A percentile compares a stretch with the other conserved stretches of the same genome.
These are phyloP conservation scores for Meriones unguiculatus DNA, from an alignment of 2,113 vertebrate genomes.

Conservation along the genomic window DNA sequence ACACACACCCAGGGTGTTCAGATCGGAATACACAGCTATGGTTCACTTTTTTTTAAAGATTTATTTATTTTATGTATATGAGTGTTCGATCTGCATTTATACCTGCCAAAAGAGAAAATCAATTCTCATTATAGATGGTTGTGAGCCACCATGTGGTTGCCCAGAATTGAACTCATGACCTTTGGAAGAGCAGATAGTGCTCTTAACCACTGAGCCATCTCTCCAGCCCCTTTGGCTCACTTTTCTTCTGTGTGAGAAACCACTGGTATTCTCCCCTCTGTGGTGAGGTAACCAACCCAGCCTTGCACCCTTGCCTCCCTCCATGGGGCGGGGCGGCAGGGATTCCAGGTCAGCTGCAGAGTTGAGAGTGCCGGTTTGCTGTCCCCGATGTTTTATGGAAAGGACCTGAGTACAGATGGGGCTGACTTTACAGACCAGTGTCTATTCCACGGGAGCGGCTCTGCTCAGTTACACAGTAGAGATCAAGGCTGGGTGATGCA, in stretches of 20 bases:
- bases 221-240: no score
- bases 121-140: no score
- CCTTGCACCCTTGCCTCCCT: no score
- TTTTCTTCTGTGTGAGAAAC: background rate
- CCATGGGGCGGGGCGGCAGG: background rate
- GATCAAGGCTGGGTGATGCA: no score
- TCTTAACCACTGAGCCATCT: no score
- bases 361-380: background rate
- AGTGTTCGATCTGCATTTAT: no score
- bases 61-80: no score
- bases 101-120: no score
- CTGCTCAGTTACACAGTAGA: background rate
- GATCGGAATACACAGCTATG: background rate
- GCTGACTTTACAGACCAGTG: background rate
- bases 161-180: no score
- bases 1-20: background rate
- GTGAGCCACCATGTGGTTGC: no score
- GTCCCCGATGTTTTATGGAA: background rate
- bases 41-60: background rate
- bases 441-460: background rate
- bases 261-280: background rate
- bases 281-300: background rate
- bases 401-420: background rate
- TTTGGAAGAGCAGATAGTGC: no score
- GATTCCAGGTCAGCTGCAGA: background rate